These are phyloP conservation scores for Drosophila basisetae DNA, from an alignment of 2,888 invertebrate species.

Conservation along the genomic window DNA sequence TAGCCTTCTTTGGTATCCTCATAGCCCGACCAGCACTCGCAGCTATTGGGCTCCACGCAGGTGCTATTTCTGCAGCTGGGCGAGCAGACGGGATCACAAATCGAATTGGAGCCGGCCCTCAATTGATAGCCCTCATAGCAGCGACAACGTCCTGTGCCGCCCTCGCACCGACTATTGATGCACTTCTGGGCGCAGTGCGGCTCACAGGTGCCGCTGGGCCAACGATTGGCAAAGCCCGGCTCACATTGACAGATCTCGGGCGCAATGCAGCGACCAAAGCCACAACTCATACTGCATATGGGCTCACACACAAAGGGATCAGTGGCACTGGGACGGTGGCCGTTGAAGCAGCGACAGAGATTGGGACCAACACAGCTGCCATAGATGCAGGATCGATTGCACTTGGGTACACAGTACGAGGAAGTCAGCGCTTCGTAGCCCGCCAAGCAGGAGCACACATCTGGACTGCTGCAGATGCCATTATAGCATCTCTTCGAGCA, in stretches of 20 bases:
- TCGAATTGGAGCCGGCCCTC: constrained; percentile 70
- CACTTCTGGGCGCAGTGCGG: constrained; percentile 82
- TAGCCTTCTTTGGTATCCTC: constrained; percentile 80
- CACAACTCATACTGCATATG: constrained; percentile 79
- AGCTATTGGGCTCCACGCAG: constrained; percentile 85
- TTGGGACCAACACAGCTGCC: constrained; percentile 84
- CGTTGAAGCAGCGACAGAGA: constrained; percentile 85
- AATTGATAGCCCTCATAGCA: constrained; percentile 86
- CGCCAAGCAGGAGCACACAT: constrained; percentile 82
- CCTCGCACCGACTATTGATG: constrained; percentile 86
- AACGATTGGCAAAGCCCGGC: constrained; percentile 80
- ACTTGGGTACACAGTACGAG: constrained; percentile 80
- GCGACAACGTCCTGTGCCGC: constrained; percentile 86
- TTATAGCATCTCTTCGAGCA: constrained; percentile 81
- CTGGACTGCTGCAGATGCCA: constrained; percentile 85
- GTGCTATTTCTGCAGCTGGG: constrained; percentile 84
- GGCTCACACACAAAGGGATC: constrained; percentile 75
- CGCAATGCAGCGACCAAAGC: constrained; percentile 80
- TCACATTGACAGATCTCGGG: constrained; percentile 82
- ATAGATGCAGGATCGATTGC: constrained; percentile 74
- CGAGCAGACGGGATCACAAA: constrained; percentile 83
- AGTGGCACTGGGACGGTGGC: constrained; percentile 74
- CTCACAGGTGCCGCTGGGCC: constrained; percentile 80
- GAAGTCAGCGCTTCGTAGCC: constrained; percentile 78
- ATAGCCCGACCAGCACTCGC: constrained; percentile 80